These are phyloP conservation scores for Melanotaenia trifasciata DNA, from an alignment of 2,797 vertebrate genomes.

Conservation along the genomic window DNA sequence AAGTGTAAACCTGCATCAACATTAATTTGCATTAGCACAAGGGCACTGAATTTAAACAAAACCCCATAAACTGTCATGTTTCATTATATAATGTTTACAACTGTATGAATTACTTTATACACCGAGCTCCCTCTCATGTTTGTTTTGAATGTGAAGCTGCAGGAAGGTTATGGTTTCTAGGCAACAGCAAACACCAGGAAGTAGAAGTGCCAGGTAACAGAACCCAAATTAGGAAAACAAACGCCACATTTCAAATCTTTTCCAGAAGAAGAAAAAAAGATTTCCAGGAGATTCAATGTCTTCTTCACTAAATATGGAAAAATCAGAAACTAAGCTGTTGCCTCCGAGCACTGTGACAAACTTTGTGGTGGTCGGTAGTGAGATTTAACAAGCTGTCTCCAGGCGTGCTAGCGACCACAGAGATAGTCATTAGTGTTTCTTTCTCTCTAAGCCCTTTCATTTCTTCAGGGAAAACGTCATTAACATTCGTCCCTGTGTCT, in stretches of 20 bases:
- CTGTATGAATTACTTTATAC: background rate
- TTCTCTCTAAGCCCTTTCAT: conserved; percentile 48
- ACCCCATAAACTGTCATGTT: background rate
- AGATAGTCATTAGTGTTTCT: conserved; percentile 62
- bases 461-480: conserved; percentile 63
- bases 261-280: no score
- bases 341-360: conserved; percentile 45
- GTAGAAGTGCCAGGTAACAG: background rate
- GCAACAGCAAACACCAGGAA: background rate
- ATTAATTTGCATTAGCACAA: background rate
- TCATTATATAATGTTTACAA: background rate
- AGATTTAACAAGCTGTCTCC: conserved; percentile 65
- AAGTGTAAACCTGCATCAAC: background rate
- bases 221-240: background rate
- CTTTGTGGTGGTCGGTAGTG: conserved; percentile 53
- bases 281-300: background rate
- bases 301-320: background rate
- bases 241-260: background rate
- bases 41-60: background rate
- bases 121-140: background rate
- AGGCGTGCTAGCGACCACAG: conserved; percentile 57
- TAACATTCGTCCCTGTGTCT: conserved; percentile 61
- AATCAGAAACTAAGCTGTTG: conserved; percentile 17
- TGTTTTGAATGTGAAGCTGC: background rate
- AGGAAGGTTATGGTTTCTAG: background rate